Evolutionary conservation across 2,113 vertebrate species (phyloP).

Genomic region (Manacus vitellinus): DNA sequence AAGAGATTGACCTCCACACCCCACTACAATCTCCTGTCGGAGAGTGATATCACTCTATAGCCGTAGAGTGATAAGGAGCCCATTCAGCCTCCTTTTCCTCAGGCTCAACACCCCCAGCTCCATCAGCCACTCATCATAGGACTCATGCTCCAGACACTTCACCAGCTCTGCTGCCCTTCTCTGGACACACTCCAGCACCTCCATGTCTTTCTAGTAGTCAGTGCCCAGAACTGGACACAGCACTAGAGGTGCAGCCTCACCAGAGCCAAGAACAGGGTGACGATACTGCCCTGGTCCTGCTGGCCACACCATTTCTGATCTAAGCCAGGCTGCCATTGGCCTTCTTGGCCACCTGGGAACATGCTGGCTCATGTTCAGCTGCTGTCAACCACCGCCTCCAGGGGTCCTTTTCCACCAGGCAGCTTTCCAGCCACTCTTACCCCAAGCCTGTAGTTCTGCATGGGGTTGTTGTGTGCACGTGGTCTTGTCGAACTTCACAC

Average conservation of each 20-base stretch:
- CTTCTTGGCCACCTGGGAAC: background rate
- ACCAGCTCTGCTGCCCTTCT: accelerated
- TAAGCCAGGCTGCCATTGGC: background rate
- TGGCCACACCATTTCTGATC: background rate
- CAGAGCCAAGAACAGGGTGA: background rate
- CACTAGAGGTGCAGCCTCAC: background rate
- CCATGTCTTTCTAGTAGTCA: background rate
- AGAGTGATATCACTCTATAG: no score
- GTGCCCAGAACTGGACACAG: background rate
- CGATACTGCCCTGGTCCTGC: background rate
- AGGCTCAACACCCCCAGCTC: accelerated
- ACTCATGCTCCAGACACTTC: background rate
- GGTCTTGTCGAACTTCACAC: background rate
- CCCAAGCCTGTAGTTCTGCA: background rate
- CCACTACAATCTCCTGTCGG: background rate
- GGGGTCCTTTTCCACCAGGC: background rate
- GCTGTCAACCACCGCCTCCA: background rate
- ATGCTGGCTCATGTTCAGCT: background rate
- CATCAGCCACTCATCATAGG: background rate
- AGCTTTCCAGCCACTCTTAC: background rate
- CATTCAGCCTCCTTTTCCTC: background rate
- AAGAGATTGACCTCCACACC: background rate
- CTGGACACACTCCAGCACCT: background rate
- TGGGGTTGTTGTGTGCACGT: background rate
- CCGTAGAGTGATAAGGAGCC: background rate